A percentile compares a stretch with the other conserved stretches of the same genome.
These are phyloP conservation scores for Laticauda laticaudata DNA, from an alignment of 2,113 vertebrate species.

Conservation along the genomic window DNA sequence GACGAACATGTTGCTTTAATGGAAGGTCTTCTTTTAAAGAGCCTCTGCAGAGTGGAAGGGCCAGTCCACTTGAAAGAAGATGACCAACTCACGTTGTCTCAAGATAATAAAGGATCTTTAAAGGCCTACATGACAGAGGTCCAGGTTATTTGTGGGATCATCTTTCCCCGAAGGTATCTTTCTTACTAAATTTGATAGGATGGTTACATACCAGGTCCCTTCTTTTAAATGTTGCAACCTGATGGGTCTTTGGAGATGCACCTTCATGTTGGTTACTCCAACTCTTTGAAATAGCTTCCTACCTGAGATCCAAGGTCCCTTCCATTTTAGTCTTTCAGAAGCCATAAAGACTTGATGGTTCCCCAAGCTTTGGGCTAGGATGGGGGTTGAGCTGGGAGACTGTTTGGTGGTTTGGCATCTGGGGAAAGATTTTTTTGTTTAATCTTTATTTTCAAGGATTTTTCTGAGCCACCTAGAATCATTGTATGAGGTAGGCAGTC, in stretches of 20 bases:
- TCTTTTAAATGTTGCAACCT: not conserved
- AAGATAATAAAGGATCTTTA: not conserved
- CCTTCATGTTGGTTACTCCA: too few species aligned
- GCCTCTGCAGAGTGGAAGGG: not conserved
- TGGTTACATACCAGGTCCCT: not conserved
- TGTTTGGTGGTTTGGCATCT: too few species aligned
- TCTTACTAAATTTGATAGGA: not conserved
- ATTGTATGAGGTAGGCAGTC: too few species aligned
- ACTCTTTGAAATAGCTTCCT: too few species aligned
- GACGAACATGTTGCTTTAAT: not conserved
- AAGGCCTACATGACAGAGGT: not conserved
- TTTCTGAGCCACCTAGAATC: too few species aligned
- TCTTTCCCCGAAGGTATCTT: not conserved
- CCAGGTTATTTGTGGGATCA: not conserved
- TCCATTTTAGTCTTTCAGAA: too few species aligned
- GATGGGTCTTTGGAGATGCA: not conserved
- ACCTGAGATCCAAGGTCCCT: too few species aligned
- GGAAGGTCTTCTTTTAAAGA: not conserved
- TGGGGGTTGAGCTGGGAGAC: too few species aligned
- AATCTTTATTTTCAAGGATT: too few species aligned
- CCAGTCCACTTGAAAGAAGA: not conserved
- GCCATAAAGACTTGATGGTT: too few species aligned
- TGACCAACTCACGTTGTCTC: not conserved
- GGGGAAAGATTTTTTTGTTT: too few species aligned
- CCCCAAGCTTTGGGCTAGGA: too few species aligned